phyloP scores from a whole-genome alignment of 2,797 vertebrate species.

The Meriones psammophilus region DNA sequence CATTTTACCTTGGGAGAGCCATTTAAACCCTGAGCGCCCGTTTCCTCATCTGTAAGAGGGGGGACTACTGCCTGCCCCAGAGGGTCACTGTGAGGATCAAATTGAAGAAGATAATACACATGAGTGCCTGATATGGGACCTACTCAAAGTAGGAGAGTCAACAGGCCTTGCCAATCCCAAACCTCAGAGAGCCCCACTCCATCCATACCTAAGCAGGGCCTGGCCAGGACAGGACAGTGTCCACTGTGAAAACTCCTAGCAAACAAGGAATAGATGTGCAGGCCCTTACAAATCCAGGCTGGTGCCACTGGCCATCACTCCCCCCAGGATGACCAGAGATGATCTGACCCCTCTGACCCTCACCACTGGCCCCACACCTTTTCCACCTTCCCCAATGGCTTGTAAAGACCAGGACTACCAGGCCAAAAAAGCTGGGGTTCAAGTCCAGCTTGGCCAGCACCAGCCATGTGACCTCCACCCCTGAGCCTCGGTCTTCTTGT shows the following conservation, averaged over 20 bases:
- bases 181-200: not conserved
- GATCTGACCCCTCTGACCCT: not conserved
- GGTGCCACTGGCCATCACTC: not conserved
- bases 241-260: not conserved
- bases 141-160: not conserved
- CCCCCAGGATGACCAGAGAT: not conserved
- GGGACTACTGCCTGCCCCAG: slow-evolving; percentile 79
- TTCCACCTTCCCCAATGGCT: not conserved
- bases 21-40: slow-evolving; percentile 79
- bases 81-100: slow-evolving; percentile 79
- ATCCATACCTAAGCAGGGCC: not conserved
- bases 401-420: not conserved
- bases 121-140: not conserved
- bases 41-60: slow-evolving; percentile 79
- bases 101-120: slow-evolving; percentile 67
- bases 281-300: not conserved
- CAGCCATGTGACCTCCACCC: slow-evolving; percentile 77
- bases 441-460: slow-evolving; percentile 41
- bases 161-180: not conserved
- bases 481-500: slow-evolving; percentile 29
- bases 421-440: not conserved
- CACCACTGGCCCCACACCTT: not conserved
- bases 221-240: not conserved
- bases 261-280: not conserved
- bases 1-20: slow-evolving; percentile 78